These are phyloP conservation scores for Cnemophilus loriae DNA, from an alignment of 2,113 vertebrate genomes.

Conservation along the genomic window DNA sequence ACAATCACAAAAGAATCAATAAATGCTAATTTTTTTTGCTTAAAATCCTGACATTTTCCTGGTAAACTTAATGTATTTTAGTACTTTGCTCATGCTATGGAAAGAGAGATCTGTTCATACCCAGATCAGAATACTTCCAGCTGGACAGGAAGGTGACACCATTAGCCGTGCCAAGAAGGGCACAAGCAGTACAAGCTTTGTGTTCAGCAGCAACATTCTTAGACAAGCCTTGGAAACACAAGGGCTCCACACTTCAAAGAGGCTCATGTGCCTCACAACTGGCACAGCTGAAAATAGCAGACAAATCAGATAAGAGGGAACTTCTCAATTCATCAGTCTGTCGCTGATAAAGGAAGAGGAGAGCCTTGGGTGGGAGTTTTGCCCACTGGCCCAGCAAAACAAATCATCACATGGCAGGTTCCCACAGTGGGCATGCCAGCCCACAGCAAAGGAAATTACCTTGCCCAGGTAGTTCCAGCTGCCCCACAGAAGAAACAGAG, in stretches of 20 bases:
- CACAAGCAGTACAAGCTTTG: neutral
- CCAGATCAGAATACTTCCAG: neutral
- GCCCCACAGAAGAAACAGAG: neutral
- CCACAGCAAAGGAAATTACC: neutral
- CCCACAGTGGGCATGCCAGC: neutral
- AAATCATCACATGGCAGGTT: neutral
- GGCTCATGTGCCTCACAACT: rapidly evolving
- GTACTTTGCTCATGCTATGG: neutral
- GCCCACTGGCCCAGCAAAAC: neutral
- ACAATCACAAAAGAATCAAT: neutral
- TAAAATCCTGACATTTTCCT: neutral
- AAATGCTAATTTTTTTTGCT: neutral
- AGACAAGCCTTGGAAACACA: rapidly evolving
- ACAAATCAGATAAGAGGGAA: neutral
- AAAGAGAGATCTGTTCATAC: neutral
- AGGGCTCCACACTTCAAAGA: neutral
- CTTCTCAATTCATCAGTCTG: neutral
- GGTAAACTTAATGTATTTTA: neutral
- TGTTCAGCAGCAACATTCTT: neutral
- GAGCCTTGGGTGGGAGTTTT: neutral
- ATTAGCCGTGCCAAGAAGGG: neutral
- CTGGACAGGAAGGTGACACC: neutral
- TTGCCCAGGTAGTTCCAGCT: neutral
- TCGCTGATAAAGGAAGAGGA: neutral
- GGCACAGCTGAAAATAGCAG: neutral